Evolutionary conservation across 2,888 invertebrate genomes (phyloP).

Genomic region (Scrobipalpa costella): DNA sequence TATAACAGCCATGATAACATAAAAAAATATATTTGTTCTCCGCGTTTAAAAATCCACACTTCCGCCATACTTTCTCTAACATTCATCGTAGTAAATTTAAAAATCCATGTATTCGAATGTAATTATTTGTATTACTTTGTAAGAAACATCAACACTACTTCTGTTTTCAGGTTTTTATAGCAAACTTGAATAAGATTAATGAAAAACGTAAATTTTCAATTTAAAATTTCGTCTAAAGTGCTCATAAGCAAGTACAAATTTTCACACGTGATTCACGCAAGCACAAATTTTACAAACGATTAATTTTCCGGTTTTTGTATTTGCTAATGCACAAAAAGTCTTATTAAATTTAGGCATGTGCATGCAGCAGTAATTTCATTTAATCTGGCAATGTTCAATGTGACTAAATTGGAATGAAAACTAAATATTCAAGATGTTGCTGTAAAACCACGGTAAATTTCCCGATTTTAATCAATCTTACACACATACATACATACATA

Average conservation of each 20-base stretch:
- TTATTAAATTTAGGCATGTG: not conserved
- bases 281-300: not conserved
- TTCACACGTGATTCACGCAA: conserved; percentile 5
- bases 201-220: not conserved
- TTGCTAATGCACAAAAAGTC: not conserved
- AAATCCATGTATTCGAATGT: too few species aligned
- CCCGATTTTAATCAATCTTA: too few species aligned
- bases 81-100: too few species aligned
- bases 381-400: not conserved
- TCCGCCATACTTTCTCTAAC: too few species aligned
- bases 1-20: too few species aligned
- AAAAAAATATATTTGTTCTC: too few species aligned
- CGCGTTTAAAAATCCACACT: too few species aligned
- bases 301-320: not conserved
- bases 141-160: too few species aligned
- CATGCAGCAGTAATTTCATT: not conserved
- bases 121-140: too few species aligned
- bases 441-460: too few species aligned
- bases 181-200: not conserved
- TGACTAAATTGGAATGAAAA: not conserved
- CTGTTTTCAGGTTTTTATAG: not conserved
- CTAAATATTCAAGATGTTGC: not conserved
- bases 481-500: too few species aligned
- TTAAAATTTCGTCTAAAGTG: not conserved
- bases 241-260: not conserved